A percentile compares a stretch with the other conserved stretches of the same genome.
phyloP scores from a whole-genome alignment of 2,797 vertebrate genomes.

The Karalla daura region DNA sequence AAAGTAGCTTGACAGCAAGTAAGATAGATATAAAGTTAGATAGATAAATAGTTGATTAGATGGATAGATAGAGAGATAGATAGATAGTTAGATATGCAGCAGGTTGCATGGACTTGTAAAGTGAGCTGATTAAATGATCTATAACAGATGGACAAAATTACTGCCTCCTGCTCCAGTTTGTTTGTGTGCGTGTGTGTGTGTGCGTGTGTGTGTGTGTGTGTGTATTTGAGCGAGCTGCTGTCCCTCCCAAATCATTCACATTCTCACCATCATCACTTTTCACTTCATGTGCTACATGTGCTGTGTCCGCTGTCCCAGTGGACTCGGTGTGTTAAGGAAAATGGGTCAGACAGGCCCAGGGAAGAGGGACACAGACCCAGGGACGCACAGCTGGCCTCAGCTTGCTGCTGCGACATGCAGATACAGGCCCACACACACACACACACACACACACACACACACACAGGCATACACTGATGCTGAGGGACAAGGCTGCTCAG shows the following conservation, averaged over 20 bases:
- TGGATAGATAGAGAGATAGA: too few relatives aligned
- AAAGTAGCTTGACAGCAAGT: too few relatives aligned
- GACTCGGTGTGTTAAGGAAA: slow-evolving; percentile 43
- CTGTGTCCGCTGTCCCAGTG: slow-evolving; percentile 17
- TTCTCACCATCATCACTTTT: slow-evolving; percentile 7
- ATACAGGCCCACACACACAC: slow-evolving; percentile 24
- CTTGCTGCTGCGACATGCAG: slow-evolving; percentile 14
- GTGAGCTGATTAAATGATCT: background rate
- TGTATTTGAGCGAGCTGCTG: background rate
- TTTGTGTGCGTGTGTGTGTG: too few relatives aligned
- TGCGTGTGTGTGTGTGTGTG: background rate
- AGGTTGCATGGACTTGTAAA: background rate
- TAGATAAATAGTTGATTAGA: too few relatives aligned
- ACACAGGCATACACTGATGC: slow-evolving; percentile 11
- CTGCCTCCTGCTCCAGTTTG: background rate
- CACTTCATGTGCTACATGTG: slow-evolving; percentile 34
- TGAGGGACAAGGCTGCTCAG: slow-evolving; percentile 26
- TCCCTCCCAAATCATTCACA: background rate
- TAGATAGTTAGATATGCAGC: too few relatives aligned
- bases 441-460: slow-evolving; percentile 27
- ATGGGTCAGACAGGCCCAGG: slow-evolving; percentile 59
- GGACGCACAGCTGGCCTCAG: slow-evolving; percentile 53
- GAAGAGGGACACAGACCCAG: slow-evolving; percentile 38
- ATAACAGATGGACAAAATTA: too few relatives aligned
- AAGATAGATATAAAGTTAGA: too few relatives aligned